Evolutionary conservation across 1,140 invertebrate genomes (phyloP).

Genomic region (Zeugodacus cucurbitae): DNA sequence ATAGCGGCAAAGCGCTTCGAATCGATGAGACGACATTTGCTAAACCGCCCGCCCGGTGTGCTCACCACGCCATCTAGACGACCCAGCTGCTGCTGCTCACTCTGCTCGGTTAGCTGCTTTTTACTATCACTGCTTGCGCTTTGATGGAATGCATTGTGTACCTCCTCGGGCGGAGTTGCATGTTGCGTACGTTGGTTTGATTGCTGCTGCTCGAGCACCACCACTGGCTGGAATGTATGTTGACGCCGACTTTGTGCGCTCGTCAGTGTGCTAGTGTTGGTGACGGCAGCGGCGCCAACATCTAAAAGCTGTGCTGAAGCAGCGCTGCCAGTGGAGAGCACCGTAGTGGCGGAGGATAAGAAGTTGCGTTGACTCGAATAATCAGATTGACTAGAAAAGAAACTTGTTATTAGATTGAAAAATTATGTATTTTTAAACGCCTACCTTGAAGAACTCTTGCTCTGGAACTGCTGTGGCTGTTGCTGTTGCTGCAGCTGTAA

Average conservation of each 20-base stretch:
- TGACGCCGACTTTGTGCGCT: conserved; percentile 39
- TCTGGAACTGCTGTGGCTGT: conserved; percentile 51
- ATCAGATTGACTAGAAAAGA: conserved; percentile 56
- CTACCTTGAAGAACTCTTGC: conserved; percentile 62
- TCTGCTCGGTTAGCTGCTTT: conserved; percentile 21
- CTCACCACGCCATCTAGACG: conserved; percentile 69
- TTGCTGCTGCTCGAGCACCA: conserved; percentile 52
- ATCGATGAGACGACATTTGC: conserved; percentile 71
- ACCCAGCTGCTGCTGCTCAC: conserved; percentile 60
- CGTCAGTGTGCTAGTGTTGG: not conserved
- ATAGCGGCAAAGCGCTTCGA: conserved; percentile 83
- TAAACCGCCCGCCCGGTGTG: conserved; percentile 67
- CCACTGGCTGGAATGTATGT: conserved; percentile 63
- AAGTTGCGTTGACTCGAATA: conserved; percentile 64
- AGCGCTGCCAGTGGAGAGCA: conserved; percentile 61
- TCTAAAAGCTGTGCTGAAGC: conserved; percentile 28
- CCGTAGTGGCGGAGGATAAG: conserved; percentile 61
- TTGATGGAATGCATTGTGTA: conserved; percentile 63
- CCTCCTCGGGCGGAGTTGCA: not conserved
- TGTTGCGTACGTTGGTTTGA: not conserved
- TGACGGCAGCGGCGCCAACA: not conserved
- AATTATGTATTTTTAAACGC: too few relatives aligned
- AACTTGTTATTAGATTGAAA: not conserved
- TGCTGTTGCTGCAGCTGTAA: conserved; percentile 55
- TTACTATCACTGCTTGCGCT: conserved; percentile 61